These are phyloP conservation scores for Deroplatys truncata DNA, from an alignment of 2,888 invertebrate species.

Conservation along the genomic window DNA sequence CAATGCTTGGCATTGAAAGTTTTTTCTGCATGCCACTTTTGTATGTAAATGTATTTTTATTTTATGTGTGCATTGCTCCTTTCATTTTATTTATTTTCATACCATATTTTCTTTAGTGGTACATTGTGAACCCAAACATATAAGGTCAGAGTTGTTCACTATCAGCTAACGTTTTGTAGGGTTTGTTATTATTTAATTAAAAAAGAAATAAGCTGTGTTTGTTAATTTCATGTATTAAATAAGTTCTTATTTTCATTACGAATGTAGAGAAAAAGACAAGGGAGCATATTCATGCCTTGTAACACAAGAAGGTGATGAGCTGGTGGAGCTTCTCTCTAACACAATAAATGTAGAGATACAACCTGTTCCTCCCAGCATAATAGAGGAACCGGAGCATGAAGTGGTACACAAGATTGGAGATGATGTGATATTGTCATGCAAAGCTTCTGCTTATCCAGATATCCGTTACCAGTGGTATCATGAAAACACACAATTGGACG, in stretches of 20 bases:
- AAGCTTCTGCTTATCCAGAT: conserved; percentile 31
- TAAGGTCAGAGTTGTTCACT: no score
- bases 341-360: conserved; percentile 27
- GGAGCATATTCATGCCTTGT: conserved; percentile 41
- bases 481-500: conserved; percentile 28
- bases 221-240: not conserved
- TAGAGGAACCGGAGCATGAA: conserved; percentile 27
- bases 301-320: conserved; percentile 28
- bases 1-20: no score
- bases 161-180: no score
- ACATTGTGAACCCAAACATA: no score
- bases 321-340: conserved; percentile 27
- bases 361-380: conserved; percentile 30
- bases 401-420: conserved; percentile 27
- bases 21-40: no score
- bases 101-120: no score
- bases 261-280: conserved; percentile 34
- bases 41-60: no score
- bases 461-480: conserved; percentile 34
- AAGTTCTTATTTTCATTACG: not conserved
- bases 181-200: no score
- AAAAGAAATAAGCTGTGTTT: no score
- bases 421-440: conserved; percentile 26
- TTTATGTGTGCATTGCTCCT: no score
- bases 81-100: no score